A percentile compares a stretch with the other conserved stretches of the same genome.
Evolutionary conservation across 2,888 invertebrate genomes (phyloP).

Genomic region (Eilema griseolum): DNA sequence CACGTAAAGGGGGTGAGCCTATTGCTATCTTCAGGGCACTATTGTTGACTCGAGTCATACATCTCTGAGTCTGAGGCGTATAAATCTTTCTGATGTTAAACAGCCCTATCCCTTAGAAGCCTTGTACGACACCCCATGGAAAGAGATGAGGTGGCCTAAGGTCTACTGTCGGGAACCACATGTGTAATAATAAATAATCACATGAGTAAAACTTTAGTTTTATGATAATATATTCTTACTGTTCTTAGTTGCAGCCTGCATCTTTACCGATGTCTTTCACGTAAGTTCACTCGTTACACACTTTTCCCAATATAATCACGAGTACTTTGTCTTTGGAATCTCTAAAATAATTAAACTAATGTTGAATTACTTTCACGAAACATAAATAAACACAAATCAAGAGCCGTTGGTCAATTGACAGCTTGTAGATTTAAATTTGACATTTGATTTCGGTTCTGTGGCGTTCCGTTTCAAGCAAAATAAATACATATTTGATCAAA

Average conservation of each 20-base stretch:
- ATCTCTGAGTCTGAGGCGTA: no score
- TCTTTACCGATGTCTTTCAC: slow-evolving; percentile 5
- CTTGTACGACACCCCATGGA: no score
- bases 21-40: no score
- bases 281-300: not conserved
- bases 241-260: slow-evolving; percentile 18
- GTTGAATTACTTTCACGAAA: not conserved
- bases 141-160: no score
- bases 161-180: no score
- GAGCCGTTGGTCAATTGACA: not conserved
- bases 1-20: no score
- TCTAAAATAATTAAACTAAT: not conserved
- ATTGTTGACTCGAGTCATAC: no score
- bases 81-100: no score
- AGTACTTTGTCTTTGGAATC: not conserved
- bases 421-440: not conserved
- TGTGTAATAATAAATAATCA: no score
- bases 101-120: no score
- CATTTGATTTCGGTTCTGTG: not conserved
- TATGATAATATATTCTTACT: slow-evolving; percentile 17
- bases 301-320: not conserved
- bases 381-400: not conserved
- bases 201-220: not conserved
- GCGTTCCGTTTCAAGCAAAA: not conserved
- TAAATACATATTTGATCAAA: no score